phyloP scores from a whole-genome alignment of 2,888 invertebrate species.

The Bedellia somnulentella region DNA sequence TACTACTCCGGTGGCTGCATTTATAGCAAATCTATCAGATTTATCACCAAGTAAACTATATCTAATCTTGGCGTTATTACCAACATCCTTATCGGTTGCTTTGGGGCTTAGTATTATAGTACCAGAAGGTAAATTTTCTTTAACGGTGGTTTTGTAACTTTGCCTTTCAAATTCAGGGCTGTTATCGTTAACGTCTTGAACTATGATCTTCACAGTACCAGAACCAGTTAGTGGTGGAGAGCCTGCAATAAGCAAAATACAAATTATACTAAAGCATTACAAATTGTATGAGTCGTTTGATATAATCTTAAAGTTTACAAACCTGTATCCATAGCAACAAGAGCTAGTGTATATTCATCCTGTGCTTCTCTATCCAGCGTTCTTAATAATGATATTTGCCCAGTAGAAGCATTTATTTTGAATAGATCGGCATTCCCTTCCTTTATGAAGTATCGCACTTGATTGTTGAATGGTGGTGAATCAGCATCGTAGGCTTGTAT shows the following conservation, averaged over 20 bases:
- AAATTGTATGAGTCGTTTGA: background rate
- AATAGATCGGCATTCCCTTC: constrained; percentile 92
- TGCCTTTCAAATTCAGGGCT: constrained; percentile 84
- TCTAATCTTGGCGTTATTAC: constrained; percentile 83
- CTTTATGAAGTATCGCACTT: constrained; percentile 90
- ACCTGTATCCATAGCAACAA: constrained; percentile 95
- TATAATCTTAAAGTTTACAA: constrained; percentile 30
- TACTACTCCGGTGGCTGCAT: constrained; percentile 78
- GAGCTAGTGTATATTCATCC: constrained; percentile 79
- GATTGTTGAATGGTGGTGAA: constrained; percentile 85
- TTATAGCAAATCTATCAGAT: constrained; percentile 77
- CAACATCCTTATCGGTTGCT: constrained; percentile 82
- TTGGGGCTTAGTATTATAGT: constrained; percentile 76
- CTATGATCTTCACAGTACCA: constrained; percentile 84
- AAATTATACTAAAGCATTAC: too few relatives aligned
- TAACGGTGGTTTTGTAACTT: constrained; percentile 74
- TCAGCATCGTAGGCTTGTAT: constrained; percentile 90
- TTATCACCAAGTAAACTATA: constrained; percentile 83
- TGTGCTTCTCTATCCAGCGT: constrained; percentile 84
- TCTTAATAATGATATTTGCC: constrained; percentile 82
- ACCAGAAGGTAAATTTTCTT: constrained; percentile 81
- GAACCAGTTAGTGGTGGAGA: constrained; percentile 91
- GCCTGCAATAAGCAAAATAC: constrained; percentile 60
- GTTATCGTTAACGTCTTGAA: constrained; percentile 94
- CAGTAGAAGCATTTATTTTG: constrained; percentile 88